A percentile compares a stretch with the other conserved stretches of the same genome.
phyloP scores from a whole-genome alignment of 2,797 vertebrate genomes.

The Lacerta agilis region DNA sequence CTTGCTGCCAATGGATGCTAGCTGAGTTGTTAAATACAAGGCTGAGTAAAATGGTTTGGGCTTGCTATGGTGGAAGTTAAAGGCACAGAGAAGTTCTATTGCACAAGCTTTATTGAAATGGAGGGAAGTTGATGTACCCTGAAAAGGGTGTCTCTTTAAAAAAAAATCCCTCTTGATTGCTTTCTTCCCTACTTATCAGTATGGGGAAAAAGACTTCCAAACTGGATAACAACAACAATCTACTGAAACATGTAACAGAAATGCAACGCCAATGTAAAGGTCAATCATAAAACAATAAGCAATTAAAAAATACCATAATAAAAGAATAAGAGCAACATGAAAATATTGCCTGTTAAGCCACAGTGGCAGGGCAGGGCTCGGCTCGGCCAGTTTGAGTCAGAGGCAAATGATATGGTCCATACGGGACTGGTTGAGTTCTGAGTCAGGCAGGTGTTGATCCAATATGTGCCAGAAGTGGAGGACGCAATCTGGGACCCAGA shows the following conservation, averaged over 20 bases:
- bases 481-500: background rate
- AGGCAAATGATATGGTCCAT: background rate
- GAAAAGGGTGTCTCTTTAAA: background rate
- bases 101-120: background rate
- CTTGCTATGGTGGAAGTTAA: background rate
- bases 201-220: background rate
- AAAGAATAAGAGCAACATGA: background rate
- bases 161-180: background rate
- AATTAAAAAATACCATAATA: background rate
- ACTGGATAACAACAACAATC: background rate
- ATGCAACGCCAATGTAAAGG: background rate
- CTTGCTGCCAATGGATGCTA: background rate
- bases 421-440: too few species aligned
- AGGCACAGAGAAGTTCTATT: background rate
- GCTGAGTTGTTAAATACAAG: background rate
- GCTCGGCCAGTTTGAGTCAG: background rate
- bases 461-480: background rate
- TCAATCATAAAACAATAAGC: background rate
- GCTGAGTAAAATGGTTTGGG: background rate
- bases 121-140: background rate
- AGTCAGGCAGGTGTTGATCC: background rate
- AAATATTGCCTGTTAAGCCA: background rate
- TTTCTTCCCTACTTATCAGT: background rate
- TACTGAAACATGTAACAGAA: background rate
- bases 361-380: background rate